phyloP scores from a whole-genome alignment of 2,113 vertebrate species.

The Diadophis punctatus region DNA sequence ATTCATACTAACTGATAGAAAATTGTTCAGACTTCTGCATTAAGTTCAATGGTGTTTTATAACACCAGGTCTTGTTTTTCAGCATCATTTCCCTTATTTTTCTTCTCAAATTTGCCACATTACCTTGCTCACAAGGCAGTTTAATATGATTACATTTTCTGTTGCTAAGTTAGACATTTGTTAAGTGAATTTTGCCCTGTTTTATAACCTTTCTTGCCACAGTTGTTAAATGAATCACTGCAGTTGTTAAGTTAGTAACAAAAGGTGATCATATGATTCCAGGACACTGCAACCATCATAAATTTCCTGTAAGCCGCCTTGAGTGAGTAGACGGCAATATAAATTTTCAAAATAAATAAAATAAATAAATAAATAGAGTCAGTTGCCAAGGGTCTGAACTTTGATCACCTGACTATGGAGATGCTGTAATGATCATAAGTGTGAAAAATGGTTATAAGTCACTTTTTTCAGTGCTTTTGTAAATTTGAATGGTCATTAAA shows the following conservation, averaged over 20 bases:
- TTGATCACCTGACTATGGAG: neutral
- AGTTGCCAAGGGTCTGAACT: neutral
- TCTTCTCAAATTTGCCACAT: neutral
- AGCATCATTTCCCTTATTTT: neutral
- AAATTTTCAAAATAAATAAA: neutral
- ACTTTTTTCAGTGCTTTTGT: neutral
- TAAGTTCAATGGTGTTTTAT: neutral
- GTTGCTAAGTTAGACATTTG: neutral
- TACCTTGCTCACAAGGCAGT: neutral
- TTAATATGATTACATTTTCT: neutral
- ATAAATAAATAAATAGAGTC: neutral
- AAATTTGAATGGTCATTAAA: neutral
- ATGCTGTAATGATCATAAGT: neutral
- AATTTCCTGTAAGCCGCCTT: neutral
- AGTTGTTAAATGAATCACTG: neutral
- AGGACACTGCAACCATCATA: neutral
- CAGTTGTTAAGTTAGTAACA: neutral
- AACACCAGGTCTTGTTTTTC: neutral
- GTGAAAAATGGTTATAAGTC: neutral
- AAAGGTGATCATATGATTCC: neutral
- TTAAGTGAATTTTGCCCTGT: neutral
- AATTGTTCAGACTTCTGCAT: neutral
- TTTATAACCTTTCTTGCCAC: neutral
- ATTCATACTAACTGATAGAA: neutral
- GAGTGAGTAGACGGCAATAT: neutral